phyloP scores from a whole-genome alignment of 2,797 vertebrate genomes.

The Gymnopithys bicolor region DNA sequence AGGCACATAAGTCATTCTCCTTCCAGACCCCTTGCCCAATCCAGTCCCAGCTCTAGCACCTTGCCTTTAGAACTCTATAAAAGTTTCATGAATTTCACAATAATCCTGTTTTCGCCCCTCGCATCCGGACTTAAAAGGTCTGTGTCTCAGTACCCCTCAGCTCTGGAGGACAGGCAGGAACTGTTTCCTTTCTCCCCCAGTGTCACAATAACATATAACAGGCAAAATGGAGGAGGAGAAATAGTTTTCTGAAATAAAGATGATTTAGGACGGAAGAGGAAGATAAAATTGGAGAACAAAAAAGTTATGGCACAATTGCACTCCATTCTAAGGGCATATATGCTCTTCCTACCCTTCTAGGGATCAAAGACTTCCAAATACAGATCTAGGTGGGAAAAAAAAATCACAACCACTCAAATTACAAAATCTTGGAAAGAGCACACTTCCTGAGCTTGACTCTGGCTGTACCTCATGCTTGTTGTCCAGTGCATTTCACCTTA shows the following conservation, averaged over 20 bases:
- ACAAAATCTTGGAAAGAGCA: background rate
- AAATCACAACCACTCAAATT: accelerated
- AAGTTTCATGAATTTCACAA: too few relatives aligned
- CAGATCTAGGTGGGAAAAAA: background rate
- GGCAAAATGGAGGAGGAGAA: background rate
- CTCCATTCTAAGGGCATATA: background rate
- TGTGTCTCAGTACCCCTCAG: too few relatives aligned
- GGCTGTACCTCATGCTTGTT: background rate
- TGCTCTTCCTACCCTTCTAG: background rate
- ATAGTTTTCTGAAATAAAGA: background rate
- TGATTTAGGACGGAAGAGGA: background rate
- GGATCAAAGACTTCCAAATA: background rate
- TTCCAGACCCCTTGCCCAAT: too few relatives aligned
- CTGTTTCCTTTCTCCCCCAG: too few relatives aligned
- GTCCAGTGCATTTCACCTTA: background rate
- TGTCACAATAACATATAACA: background rate
- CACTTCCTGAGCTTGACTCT: background rate
- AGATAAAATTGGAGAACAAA: background rate
- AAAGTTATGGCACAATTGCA: background rate
- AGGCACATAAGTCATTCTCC: too few relatives aligned
- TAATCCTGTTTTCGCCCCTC: too few relatives aligned
- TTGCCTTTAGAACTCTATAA: too few relatives aligned
- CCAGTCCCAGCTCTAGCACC: too few relatives aligned
- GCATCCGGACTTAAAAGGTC: too few relatives aligned
- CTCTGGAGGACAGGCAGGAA: too few relatives aligned